Conservation (phyloP, 2,113 vertebrate genomes). For the Passer montanus region DNA sequence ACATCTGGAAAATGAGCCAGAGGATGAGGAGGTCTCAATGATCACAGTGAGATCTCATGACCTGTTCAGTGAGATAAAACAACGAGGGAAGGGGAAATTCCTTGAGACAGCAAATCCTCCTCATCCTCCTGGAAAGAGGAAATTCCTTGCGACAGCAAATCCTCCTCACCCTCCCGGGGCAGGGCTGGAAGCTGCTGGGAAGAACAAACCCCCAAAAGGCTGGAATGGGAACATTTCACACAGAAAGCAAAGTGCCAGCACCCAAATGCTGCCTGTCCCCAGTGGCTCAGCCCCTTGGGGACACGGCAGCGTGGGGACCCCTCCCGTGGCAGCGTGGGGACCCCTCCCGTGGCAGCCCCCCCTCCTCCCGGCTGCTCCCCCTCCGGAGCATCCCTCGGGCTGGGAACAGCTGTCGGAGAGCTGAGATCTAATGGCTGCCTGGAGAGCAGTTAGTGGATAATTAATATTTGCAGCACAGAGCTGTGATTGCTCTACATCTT, state of each 20-base stretch:
- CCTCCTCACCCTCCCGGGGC: not conserved
- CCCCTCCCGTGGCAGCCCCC: rapidly evolving
- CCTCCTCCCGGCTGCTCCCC: not conserved
- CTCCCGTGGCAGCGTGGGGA: rapidly evolving
- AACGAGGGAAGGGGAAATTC: not conserved
- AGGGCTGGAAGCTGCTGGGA: rapidly evolving
- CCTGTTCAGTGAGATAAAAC: not conserved
- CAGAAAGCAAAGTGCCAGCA: rapidly evolving
- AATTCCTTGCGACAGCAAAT: not conserved
- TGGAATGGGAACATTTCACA: not conserved
- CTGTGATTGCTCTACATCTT: slow-evolving; percentile 72
- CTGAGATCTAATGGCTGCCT: slow-evolving; percentile 72
- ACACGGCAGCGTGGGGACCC: rapidly evolving
- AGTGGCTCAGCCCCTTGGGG: rapidly evolving
- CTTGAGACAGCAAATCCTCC: not conserved
- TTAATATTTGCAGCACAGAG: slow-evolving; percentile 79
- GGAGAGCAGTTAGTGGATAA: slow-evolving; percentile 82
- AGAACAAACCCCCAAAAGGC: rapidly evolving
- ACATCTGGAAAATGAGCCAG: not conserved
- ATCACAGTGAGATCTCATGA: rapidly evolving
- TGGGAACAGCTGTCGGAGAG: slow-evolving; percentile 75
- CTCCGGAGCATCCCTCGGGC: not conserved
- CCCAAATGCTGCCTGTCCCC: not conserved
- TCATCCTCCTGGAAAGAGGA: not conserved
- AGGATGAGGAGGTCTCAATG: not conserved